Base-by-base conservation (phyloP, 2,888 invertebrate genomes). In the Molorchus minor region DNA sequence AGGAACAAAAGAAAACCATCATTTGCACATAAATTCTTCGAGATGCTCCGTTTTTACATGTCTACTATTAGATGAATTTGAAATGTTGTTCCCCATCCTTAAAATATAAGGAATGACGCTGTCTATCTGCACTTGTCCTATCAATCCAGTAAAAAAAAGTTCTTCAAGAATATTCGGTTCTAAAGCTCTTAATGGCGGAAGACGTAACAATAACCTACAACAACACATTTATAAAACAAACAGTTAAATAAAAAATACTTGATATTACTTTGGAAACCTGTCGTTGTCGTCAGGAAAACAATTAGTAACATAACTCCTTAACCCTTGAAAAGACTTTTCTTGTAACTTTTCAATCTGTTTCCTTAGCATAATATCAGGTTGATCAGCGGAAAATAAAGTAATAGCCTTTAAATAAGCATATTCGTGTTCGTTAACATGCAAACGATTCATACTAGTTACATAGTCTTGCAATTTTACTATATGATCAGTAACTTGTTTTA, bases 41-140 rank as follows among this genome's bases (percentile, higher is more conserved):
- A 76, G 66, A 56, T 76, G 74, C 68, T 80, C 80, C 17, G 77
- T 71, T 67, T 80, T 80, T 12, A 80, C 76, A 65, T 74, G 77
- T 67, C 77, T 70, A 59, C 65, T 74, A 54, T 63, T 70, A 17
- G 68, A 68, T n/a, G 68, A 55, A 29, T 67, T 67, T 49, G 67
- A 60, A 53, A 68, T 65, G 38, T 70, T 71, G 52, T 68, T 71
- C 25, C 77, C 77, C 80, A 80, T 82, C 64, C 86, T 90, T 69
- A 98, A 85, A 76, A 98, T 91, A 73, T 91, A 95, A 20, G 97
- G 97, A 80, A 98, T 92, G 70, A 98, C 93, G 76, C 92, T 94
- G 76, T 98, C 96, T 60, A 98, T 96, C 82, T 95, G 94, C 71
- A 98, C 93, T 79, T 92, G 93, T 3, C 96, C 96, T 44, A 96